phyloP scores from a whole-genome alignment of 1,140 invertebrate species.

The Euwallacea similis region DNA sequence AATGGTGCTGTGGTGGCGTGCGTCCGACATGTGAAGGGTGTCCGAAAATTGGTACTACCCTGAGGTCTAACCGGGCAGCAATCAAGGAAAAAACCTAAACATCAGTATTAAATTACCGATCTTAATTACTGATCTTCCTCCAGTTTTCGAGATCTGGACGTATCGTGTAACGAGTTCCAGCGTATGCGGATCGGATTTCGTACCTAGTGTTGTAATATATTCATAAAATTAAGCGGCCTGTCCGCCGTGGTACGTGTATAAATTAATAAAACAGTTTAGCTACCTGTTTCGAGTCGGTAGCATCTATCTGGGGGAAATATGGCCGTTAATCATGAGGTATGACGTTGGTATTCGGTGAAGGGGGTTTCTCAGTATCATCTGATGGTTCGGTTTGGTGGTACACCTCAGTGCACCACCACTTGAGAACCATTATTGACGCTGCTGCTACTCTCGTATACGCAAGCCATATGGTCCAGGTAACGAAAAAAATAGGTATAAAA shows the following conservation, averaged over 20 bases:
- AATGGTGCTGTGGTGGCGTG: too few species aligned
- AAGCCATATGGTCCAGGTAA: too few species aligned
- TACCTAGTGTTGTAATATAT: conserved; percentile 23
- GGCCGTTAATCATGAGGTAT: not conserved
- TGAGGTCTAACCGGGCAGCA: too few species aligned
- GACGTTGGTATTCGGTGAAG: not conserved
- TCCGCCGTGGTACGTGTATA: conserved; percentile 19
- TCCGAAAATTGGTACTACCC: too few species aligned
- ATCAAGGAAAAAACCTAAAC: not conserved
- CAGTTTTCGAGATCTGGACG: not conserved
- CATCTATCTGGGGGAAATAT: not conserved
- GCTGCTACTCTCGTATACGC: too few species aligned
- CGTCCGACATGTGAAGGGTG: too few species aligned
- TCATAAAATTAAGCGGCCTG: conserved; percentile 24
- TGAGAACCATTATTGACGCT: too few species aligned
- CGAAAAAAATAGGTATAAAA: too few species aligned
- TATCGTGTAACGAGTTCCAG: conserved; percentile 12
- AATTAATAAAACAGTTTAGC: conserved; percentile 23
- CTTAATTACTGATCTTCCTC: conserved; percentile 17
- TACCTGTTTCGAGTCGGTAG: conserved; percentile 25
- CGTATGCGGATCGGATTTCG: conserved; percentile 19
- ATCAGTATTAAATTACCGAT: conserved; percentile 16
- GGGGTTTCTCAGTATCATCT: not conserved
- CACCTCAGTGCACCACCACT: too few species aligned
- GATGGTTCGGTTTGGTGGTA: too few species aligned